A percentile compares a stretch with the other conserved stretches of the same genome.
phyloP scores from a whole-genome alignment of 2,113 vertebrate genomes.

The Lepus europaeus region DNA sequence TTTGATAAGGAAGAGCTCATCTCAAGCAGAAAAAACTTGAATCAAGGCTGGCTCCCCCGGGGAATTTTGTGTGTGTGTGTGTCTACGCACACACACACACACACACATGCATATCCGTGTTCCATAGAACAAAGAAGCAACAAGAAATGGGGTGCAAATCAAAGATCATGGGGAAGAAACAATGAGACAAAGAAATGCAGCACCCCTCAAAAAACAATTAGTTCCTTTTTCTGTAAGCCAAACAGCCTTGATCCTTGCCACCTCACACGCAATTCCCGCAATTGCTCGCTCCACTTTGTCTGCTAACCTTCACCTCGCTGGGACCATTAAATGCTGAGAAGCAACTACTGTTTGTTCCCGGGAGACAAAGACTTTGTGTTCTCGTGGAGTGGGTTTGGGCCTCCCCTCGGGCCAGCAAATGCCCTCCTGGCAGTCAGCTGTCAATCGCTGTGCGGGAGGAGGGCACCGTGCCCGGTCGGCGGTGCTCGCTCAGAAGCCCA shows the following conservation, averaged over 20 bases:
- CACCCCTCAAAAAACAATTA: constrained; percentile 54
- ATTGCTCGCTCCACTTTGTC: constrained; percentile 72
- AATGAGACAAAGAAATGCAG: constrained; percentile 42
- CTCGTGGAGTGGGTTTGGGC: constrained; percentile 38
- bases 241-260: constrained; percentile 52
- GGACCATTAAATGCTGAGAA: constrained; percentile 70
- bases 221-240: constrained; percentile 59
- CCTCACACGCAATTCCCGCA: constrained; percentile 58
- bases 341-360: constrained; percentile 78
- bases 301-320: constrained; percentile 50
- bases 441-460: neutral
- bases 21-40: neutral
- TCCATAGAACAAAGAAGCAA: constrained; percentile 30
- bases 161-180: constrained; percentile 38
- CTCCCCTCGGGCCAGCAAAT: neutral
- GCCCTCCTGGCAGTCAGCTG: neutral
- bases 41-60: neutral
- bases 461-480: neutral
- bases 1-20: neutral
- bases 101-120: neutral
- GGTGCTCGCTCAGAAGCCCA: constrained; percentile 16
- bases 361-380: constrained; percentile 61
- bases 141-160: neutral
- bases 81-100: too few relatives aligned
- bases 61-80: too few relatives aligned